Conservation (phyloP, 2,888 invertebrate genomes). For the Notodonta ziczac region DNA sequence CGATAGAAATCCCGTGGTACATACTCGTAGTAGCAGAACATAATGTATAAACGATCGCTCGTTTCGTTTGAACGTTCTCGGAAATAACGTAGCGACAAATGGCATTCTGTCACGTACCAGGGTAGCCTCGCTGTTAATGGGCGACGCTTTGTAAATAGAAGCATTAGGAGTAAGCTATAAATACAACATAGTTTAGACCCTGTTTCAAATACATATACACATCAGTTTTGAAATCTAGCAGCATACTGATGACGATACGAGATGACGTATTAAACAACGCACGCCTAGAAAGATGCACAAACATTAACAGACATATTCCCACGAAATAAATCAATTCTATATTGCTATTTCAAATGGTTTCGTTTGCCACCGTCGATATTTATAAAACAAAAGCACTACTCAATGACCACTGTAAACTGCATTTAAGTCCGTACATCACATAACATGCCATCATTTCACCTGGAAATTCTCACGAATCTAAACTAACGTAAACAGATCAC, state of each 20-base stretch:
- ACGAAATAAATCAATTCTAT: no score
- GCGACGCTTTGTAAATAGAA: constrained; percentile 1
- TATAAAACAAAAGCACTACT: no score
- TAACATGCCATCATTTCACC: neutral
- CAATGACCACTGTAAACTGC: no score
- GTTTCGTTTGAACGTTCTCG: neutral
- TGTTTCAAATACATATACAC: neutral
- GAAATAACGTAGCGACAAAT: constrained; percentile 6
- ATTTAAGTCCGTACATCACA: no score
- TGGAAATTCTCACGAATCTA: neutral
- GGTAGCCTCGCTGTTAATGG: constrained; percentile 1
- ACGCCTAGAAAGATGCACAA: no score
- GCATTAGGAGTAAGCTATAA: neutral
- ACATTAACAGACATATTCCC: no score
- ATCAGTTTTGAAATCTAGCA: neutral
- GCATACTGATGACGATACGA: neutral
- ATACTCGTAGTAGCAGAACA: no score
- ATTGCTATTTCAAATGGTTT: no score
- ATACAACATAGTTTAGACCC: neutral
- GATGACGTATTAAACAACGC: no score
- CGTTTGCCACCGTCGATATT: no score
- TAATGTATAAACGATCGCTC: neutral
- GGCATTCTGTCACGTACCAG: constrained; percentile 6
- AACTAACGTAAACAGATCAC: neutral
- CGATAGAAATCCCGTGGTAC: neutral